phyloP scores from a whole-genome alignment of 2,797 vertebrate genomes.

The Xenentodon cancila region DNA sequence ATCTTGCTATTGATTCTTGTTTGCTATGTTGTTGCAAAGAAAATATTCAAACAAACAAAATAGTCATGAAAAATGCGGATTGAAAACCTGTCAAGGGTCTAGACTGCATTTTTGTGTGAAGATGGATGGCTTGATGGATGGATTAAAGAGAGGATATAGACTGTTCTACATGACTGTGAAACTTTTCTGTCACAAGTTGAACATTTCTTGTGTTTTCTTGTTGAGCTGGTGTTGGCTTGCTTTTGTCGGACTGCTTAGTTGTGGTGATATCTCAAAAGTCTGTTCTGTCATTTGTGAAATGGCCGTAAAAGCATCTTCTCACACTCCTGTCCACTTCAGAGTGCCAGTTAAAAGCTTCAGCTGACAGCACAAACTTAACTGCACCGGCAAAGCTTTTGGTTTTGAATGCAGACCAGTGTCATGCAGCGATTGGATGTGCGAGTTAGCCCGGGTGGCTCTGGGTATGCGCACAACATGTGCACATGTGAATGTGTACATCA shows the following conservation, averaged over 20 bases:
- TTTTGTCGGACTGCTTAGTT: constrained; percentile 1
- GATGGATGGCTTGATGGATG: too few relatives aligned
- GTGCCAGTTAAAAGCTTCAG: constrained; percentile 44
- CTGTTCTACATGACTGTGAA: too few relatives aligned
- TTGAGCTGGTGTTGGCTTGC: constrained; percentile 1
- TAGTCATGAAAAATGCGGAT: too few relatives aligned
- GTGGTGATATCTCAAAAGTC: constrained; percentile 7
- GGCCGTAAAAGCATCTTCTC: constrained; percentile 3
- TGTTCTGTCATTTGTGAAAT: constrained; percentile 29
- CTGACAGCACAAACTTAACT: constrained; percentile 39
- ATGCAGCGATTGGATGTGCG: constrained; percentile 15
- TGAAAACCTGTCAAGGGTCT: too few relatives aligned
- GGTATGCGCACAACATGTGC: constrained; percentile 38
- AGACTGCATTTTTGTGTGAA: too few relatives aligned
- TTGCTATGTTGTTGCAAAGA: too few relatives aligned
- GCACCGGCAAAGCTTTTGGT: constrained; percentile 42
- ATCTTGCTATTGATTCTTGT: too few relatives aligned
- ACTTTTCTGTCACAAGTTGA: not conserved
- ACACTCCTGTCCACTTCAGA: constrained; percentile 37
- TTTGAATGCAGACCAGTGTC: constrained; percentile 44
- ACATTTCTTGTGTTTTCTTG: not conserved
- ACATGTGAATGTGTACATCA: constrained; percentile 60
- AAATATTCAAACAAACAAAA: too few relatives aligned
- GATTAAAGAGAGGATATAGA: too few relatives aligned
- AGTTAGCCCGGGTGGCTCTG: constrained; percentile 35